These are phyloP conservation scores for Fulica atra DNA, from an alignment of 2,113 vertebrate species.

Conservation along the genomic window DNA sequence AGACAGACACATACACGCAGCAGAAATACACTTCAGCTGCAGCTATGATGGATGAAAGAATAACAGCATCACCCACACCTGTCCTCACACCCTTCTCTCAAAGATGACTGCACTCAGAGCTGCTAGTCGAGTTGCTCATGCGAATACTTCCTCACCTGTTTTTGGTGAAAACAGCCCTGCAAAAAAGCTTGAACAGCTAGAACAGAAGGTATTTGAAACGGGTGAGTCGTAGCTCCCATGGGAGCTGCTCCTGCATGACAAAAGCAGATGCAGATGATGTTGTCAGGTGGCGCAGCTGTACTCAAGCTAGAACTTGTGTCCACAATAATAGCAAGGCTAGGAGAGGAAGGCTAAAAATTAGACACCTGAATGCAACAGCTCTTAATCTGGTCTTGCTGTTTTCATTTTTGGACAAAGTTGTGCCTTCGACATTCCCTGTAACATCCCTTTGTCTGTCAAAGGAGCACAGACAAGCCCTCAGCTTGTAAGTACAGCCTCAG, in stretches of 20 bases:
- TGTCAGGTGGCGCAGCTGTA: slow-evolving; percentile 14
- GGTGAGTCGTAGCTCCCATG: not conserved
- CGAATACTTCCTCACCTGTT: not conserved
- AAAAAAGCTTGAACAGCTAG: not conserved
- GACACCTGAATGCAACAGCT: not conserved
- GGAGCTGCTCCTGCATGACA: not conserved
- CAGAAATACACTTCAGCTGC: not conserved
- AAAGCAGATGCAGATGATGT: not conserved
- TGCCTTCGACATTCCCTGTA: not conserved
- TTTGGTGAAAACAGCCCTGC: not conserved
- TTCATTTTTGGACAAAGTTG: not conserved
- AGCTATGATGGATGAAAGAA: not conserved
- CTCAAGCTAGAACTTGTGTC: not conserved
- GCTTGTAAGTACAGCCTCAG: not conserved
- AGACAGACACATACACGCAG: not conserved
- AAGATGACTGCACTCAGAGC: not conserved
- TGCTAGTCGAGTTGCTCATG: not conserved
- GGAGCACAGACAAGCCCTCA: not conserved
- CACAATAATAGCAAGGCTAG: not conserved
- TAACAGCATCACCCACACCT: not conserved
- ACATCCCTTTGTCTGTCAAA: not conserved
- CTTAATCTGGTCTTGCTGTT: not conserved
- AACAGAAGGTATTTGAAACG: not conserved
- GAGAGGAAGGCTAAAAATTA: not conserved
- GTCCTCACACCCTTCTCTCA: not conserved